Base-by-base conservation (phyloP, 1,140 invertebrate genomes). In the Trachymyrmex septentrionalis region DNA sequence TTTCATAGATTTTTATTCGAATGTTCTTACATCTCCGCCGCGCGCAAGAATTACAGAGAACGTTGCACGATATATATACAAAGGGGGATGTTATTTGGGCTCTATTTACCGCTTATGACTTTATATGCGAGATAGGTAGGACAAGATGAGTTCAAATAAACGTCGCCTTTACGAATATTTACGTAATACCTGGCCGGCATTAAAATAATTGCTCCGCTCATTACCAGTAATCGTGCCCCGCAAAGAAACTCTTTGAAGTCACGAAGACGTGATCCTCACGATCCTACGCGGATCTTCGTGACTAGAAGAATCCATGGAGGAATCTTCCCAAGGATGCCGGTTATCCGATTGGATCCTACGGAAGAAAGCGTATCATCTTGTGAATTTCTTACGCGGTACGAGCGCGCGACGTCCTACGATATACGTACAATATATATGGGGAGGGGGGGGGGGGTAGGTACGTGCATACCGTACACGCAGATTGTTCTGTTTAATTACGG, bases 401-500 rank as follows among this genome's bases (percentile, higher is more conserved):
- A 69, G 38, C 48, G 67, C 30, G 21, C 3, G 34, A 66, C 64
- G 85, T 90, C 78, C 77, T 53, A 55, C 30, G 21, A 38, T n/a
- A n/a, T n/a, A n/a, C n/a, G n/a, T 14, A 48, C 14, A 10, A 16
- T 16, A 21, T 44, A 27, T 34, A 63, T 21, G n/a, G 5, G n/a
- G n/a, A n/a, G n/a, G n/a, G n/a, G n/a, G n/a, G n/a, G n/a, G 59
- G 75, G 57, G 38, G 10, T 30, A 78, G 19, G 19, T 78, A 48
- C 38, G 21, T 50, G 53, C 53, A 73, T 30, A 73, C 7, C 30
- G 9, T 71, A 69, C 53, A 77, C 63, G 72, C n/a, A 72, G 76
- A 86, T 87, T 73, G 88, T 76, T 75, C 86, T 91, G 85, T 93
- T 92, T 93, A 93, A 93, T 93, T 92, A 90, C 84, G 85, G 90